Evolutionary conservation across 2,888 invertebrate species (phyloP), one percentile per base, ranked within the genome.

Genomic region (Meghimatium bilineatum): DNA sequence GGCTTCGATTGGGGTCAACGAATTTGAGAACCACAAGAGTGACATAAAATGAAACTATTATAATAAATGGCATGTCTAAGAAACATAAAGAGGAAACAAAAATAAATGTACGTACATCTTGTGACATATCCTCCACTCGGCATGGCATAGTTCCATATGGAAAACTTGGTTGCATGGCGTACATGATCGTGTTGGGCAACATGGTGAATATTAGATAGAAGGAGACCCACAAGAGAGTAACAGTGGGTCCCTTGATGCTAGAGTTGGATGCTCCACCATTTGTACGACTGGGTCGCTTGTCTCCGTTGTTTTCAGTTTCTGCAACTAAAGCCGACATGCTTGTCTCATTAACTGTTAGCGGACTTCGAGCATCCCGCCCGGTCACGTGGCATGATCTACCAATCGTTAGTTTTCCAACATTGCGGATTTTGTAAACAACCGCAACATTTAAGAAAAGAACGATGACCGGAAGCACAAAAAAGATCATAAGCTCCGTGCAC

Each of bases 121-220:
- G 14, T 12, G 56, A 66, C 83, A 83, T 83, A 20, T 83, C 83
- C 38, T 83, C 74, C 5, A 66, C 67, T 12, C 29, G 60, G 36
- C 83, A 83, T 5, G 83, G 83, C 79, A 83, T 63, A n/a, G 88
- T 79, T 0, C 91, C 92, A 17, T 85, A 83, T 8, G 88, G 86
- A 80, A 91, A 88, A 44, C 83, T 84, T n/a, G 86, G 86, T 75
- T 89, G 88, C 49, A 91, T 80, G 60, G 89, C 88, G 80, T 90
- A 91, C 69, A 89, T 87, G 29, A 92, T 77, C 32, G 92, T 90
- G 34, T 90, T 89, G 10, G 93, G 93, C n/a, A 92, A 87, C 14
- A 89, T 89, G 26, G 92, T 91, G 79, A 91, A 86, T 77, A 93
- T 91, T 80, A 91, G 86, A 85, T 90, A 93, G 87, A 92, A 92